A percentile compares a stretch with the other conserved stretches of the same genome.
Evolutionary conservation across 2,113 vertebrate species (phyloP).

Genomic region (Eurystomus gularis): DNA sequence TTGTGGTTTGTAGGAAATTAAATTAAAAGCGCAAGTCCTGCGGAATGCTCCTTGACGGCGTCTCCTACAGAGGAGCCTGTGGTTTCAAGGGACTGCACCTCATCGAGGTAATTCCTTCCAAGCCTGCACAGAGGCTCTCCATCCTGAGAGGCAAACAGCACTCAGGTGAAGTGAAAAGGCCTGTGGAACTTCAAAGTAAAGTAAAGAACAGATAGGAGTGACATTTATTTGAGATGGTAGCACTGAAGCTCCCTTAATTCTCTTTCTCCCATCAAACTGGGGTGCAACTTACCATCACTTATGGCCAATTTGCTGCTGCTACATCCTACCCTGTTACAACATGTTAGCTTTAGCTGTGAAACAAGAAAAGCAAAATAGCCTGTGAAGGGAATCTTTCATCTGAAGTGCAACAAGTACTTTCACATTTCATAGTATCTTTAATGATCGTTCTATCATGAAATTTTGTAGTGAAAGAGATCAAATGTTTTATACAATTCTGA

Average conservation of each 20-base stretch:
- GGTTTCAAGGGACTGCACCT: not conserved
- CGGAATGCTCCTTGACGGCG: not conserved
- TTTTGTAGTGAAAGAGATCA: not conserved
- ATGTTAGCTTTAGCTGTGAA: not conserved
- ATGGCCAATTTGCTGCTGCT: not conserved
- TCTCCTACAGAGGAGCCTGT: not conserved
- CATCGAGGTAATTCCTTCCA: not conserved
- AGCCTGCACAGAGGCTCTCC: not conserved
- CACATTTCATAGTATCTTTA: not conserved
- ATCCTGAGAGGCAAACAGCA: not conserved
- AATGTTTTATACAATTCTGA: not conserved
- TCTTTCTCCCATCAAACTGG: not conserved
- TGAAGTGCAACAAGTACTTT: not conserved
- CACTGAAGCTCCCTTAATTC: not conserved
- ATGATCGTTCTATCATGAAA: not conserved
- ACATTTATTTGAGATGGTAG: not conserved
- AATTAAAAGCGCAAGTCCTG: not conserved
- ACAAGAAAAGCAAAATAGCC: not conserved
- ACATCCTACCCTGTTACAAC: not conserved
- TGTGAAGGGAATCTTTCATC: not conserved
- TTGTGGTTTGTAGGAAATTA: not conserved
- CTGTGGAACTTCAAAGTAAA: not conserved
- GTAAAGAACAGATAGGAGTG: not conserved
- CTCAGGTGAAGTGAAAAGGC: not conserved
- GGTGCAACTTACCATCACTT: not conserved